Base-by-base conservation (phyloP, 2,113 vertebrate species). In the Hylia prasina region DNA sequence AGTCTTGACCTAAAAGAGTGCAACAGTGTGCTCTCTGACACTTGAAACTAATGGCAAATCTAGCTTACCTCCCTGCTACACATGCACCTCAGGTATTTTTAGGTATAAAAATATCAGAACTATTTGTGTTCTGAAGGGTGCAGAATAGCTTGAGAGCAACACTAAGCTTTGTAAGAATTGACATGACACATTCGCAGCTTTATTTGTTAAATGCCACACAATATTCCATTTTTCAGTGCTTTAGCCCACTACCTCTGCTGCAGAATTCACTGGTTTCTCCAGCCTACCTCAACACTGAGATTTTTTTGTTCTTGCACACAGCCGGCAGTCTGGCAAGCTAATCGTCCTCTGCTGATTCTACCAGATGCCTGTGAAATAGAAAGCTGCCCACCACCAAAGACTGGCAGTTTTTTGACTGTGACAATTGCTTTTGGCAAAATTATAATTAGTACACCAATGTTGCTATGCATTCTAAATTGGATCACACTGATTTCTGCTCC, bases 341-440 rank as follows among this genome's bases (percentile, higher is more conserved):
- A 64, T 94, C 63, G 11, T 89, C 68, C 86, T 95, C 88, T 96
- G 87, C 47, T 66, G 75, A 88, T 96, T 95, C 82, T 77, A 47
- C 91, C 90, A 94, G 93, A 94, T 97, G 96, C 78, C 95, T 95
- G 78, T 86, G 89, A 95, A 97, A 96, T 85, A 97, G 93, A 96
- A 91, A 88, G 63, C 92, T 95, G 94, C 97, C 96, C 85, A 65
- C 93, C 90, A 90, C 76, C 76, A 60, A 56, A 72, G 93, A 85
- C 89, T 91, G 87, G 68, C 89, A 97, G 90, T 77, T 97, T 94
- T 95, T 80, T 47, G 91, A 83, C 91, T 94, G 57, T 82, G 93
- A 95, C 95, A 94, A 95, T 91, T 88, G 94, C 81, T 96, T 54
- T 84, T 96, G 87, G 93, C 93, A 96, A 95, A 95, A 97, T 95